These are phyloP conservation scores for Apodemia zela DNA, from an alignment of 2,888 invertebrate genomes.

Conservation along the genomic window DNA sequence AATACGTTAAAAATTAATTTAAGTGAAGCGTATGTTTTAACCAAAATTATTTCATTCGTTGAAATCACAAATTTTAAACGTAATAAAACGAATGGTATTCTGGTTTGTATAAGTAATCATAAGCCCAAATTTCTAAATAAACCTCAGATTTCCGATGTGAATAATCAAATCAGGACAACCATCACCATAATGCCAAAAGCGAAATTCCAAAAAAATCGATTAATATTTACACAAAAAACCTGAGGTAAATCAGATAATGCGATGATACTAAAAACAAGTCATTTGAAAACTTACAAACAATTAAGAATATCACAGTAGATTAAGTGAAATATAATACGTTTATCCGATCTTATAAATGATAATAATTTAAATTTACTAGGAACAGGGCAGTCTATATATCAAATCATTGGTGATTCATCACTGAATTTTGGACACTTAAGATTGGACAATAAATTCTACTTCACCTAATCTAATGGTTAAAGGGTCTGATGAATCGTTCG, in stretches of 20 bases:
- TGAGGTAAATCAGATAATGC: conserved; percentile 51
- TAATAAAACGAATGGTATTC: conserved; percentile 30
- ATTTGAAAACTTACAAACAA: conserved; percentile 33
- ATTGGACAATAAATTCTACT: conserved; percentile 42
- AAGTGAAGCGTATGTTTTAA: conserved; percentile 76
- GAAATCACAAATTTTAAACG: conserved; percentile 44
- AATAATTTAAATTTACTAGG: conserved; percentile 57
- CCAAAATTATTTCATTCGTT: conserved; percentile 49
- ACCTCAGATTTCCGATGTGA: conserved; percentile 56
- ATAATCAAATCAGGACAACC: conserved; percentile 29
- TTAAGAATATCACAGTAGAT: conserved; percentile 56
- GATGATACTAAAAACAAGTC: conserved; percentile 33
- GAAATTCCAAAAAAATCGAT: background rate
- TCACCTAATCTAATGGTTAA: conserved; percentile 66
- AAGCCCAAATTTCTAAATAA: conserved; percentile 45
- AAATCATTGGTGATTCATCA: conserved; percentile 76
- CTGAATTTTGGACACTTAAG: conserved; percentile 66
- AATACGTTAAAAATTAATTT: conserved; percentile 74
- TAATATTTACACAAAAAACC: conserved; percentile 48
- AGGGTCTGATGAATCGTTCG: conserved; percentile 41
- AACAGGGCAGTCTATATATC: conserved; percentile 68
- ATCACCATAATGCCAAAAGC: conserved; percentile 20
- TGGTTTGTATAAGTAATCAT: conserved; percentile 20
- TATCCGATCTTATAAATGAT: conserved; percentile 48
- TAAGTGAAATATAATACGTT: conserved; percentile 54